Conservation (phyloP, 2,888 invertebrate genomes). For the Limnephilus auricula region DNA sequence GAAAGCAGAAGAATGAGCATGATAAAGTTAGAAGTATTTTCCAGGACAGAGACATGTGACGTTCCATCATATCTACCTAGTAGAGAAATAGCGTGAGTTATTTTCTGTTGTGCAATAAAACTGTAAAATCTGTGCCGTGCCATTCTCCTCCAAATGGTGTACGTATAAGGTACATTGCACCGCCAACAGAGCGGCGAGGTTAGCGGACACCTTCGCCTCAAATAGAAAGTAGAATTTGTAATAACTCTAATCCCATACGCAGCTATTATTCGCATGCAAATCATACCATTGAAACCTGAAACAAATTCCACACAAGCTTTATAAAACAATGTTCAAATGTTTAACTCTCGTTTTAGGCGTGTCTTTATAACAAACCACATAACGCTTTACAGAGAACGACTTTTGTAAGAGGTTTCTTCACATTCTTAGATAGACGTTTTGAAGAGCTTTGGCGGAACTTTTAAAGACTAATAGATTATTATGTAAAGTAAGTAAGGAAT, state of each 20-base stretch:
- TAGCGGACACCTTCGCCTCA: neutral
- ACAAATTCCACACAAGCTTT: neutral
- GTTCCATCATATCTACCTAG: neutral
- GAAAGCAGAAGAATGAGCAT: no score
- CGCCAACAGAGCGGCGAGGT: neutral
- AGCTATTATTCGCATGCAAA: neutral
- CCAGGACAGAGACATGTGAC: neutral
- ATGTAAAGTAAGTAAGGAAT: neutral
- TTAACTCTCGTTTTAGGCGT: neutral
- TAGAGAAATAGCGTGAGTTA: no score
- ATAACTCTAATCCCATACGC: neutral
- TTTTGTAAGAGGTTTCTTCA: neutral
- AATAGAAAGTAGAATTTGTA: neutral
- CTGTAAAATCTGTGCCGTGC: neutral
- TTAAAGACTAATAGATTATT: neutral
- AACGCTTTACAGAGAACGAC: neutral
- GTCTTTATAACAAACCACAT: neutral
- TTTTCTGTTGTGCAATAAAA: neutral
- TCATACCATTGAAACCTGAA: neutral
- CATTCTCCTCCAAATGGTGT: neutral
- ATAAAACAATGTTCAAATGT: neutral
- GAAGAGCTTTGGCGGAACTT: neutral
- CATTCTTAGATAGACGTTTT: neutral
- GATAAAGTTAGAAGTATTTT: neutral
- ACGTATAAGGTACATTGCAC: neutral